phyloP scores from a whole-genome alignment of 2,113 vertebrate genomes.

The Lophius piscatorius region DNA sequence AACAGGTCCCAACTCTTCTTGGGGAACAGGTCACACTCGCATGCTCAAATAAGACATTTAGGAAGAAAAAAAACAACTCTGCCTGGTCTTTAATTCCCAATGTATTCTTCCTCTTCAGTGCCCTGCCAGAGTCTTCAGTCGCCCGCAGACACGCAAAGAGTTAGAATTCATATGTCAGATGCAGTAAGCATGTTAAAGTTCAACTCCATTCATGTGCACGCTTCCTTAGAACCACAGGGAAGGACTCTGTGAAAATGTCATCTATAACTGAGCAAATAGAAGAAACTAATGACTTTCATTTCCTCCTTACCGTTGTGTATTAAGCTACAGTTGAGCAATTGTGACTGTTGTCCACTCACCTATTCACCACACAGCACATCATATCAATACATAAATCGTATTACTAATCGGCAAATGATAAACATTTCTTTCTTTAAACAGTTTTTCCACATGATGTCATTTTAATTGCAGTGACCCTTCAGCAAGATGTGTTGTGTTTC shows the following conservation, averaged over 20 bases:
- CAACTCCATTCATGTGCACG: slow-evolving; percentile 25
- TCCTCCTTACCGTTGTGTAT: slow-evolving; percentile 13
- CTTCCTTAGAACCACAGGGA: slow-evolving; percentile 35
- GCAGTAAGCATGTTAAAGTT: slow-evolving; percentile 46
- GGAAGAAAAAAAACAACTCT: no score
- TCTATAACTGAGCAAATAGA: slow-evolving; percentile 20
- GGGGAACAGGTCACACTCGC: no score
- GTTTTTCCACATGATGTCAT: slow-evolving; percentile 30
- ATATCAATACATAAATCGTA: slow-evolving; percentile 53
- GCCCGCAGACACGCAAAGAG: slow-evolving; percentile 32
- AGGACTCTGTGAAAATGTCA: slow-evolving; percentile 57
- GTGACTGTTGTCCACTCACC: slow-evolving; percentile 36
- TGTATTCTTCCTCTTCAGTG: not conserved
- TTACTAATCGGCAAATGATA: slow-evolving; percentile 64
- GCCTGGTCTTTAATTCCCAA: not conserved
- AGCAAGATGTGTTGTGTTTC: slow-evolving; percentile 30
- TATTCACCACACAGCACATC: slow-evolving; percentile 52
- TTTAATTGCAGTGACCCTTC: slow-evolving; percentile 11
- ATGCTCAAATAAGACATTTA: slow-evolving; percentile 22
- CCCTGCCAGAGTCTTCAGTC: not conserved
- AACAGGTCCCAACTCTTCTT: no score
- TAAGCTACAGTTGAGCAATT: slow-evolving; percentile 14
- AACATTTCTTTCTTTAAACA: slow-evolving; percentile 41
- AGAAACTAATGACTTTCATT: not conserved
- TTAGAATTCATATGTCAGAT: slow-evolving; percentile 58